phyloP scores from a whole-genome alignment of 2,888 invertebrate species.

The Chironomus tentans region DNA sequence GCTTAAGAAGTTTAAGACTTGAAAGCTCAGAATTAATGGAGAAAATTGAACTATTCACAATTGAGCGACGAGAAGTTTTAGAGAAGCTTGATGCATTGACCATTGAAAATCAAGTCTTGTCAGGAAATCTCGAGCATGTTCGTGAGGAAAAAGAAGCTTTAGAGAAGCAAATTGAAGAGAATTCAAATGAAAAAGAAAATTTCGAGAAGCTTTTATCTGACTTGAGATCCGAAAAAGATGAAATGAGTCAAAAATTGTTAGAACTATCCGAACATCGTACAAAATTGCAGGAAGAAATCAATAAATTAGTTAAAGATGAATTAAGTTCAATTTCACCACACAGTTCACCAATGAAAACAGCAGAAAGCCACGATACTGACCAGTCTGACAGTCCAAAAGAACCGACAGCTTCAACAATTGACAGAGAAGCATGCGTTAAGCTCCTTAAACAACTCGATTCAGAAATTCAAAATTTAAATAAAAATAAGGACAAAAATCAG shows the following conservation, averaged over 20 bases:
- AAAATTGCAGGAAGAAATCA: conserved; percentile 28
- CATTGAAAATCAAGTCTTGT: conserved; percentile 50
- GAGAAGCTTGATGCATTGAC: conserved; percentile 57
- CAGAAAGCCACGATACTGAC: background rate
- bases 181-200: conserved; percentile 29
- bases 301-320: conserved; percentile 22
- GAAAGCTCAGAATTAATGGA: conserved; percentile 56
- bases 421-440: conserved; percentile 33
- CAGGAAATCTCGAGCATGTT: conserved; percentile 45
- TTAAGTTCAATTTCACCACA: background rate
- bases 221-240: conserved; percentile 30
- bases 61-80: conserved; percentile 59
- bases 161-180: conserved; percentile 39
- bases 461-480: conserved; percentile 40
- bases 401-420: background rate
- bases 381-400: background rate
- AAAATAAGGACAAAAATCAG: conserved; percentile 38
- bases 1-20: conserved; percentile 50
- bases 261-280: conserved; percentile 25
- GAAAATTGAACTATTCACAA: conserved; percentile 58
- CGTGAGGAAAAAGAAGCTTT: conserved; percentile 46
- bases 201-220: conserved; percentile 35
- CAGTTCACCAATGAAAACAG: background rate
- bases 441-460: conserved; percentile 36
- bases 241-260: conserved; percentile 30